Conservation (phyloP, 2,113 vertebrate species). For the Alosa alosa region DNA sequence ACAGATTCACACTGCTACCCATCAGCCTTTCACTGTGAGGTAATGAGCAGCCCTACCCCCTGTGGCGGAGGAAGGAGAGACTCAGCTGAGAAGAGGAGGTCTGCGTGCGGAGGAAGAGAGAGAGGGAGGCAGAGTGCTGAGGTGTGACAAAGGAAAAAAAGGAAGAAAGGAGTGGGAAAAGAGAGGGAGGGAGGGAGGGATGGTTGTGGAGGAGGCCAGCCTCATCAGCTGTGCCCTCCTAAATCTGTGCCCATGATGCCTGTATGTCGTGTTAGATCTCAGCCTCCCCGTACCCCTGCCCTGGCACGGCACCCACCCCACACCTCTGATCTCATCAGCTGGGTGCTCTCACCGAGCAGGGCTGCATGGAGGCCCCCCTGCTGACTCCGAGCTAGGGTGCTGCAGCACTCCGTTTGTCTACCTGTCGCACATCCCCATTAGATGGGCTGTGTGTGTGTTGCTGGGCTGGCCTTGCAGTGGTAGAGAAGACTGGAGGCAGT, state of each 20-base stretch:
- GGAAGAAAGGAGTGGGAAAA: background rate
- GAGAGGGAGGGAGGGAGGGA: constrained; percentile 28
- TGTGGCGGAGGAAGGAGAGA: constrained; percentile 60
- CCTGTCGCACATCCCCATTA: background rate
- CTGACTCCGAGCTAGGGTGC: background rate
- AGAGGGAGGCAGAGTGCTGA: background rate
- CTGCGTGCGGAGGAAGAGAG: constrained; percentile 21
- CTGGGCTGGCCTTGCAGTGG: too few species aligned
- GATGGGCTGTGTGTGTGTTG: background rate
- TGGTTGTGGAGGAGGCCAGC: background rate
- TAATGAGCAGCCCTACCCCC: constrained; percentile 54
- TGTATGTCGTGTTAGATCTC: background rate
- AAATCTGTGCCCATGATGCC: background rate
- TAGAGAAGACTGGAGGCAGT: too few species aligned
- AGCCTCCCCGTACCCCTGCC: background rate
- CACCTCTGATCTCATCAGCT: too few species aligned
- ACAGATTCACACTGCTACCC: constrained; percentile 36
- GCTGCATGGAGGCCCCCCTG: too few species aligned
- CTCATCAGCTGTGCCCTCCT: background rate
- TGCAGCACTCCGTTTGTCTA: background rate
- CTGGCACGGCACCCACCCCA: background rate
- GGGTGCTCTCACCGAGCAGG: too few species aligned
- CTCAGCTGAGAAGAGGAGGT: constrained; percentile 60
- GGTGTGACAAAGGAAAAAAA: background rate
- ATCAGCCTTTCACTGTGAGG: constrained; percentile 53